A percentile compares a stretch with the other conserved stretches of the same genome.
Evolutionary conservation across 1,140 invertebrate genomes (phyloP).

Genomic region (Delia radicum): DNA sequence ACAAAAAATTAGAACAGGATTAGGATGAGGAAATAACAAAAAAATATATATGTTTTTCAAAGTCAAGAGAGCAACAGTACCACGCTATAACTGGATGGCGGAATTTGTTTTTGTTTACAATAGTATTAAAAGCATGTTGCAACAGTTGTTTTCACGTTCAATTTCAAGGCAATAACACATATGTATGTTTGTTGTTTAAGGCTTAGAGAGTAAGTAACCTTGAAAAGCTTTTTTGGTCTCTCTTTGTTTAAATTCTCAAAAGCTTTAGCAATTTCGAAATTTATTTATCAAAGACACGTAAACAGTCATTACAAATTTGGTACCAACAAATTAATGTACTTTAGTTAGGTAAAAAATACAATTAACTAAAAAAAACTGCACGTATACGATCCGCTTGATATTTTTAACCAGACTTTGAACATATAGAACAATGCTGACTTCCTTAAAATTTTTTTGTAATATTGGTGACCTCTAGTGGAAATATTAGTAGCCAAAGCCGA

Average conservation of each 20-base stretch:
- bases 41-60: neutral
- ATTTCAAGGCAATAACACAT: neutral
- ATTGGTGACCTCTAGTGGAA: too few species aligned
- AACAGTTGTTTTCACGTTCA: slow-evolving; percentile 3
- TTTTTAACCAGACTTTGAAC: too few species aligned
- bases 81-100: neutral
- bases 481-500: too few species aligned
- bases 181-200: neutral
- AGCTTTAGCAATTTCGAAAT: neutral
- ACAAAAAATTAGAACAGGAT: neutral
- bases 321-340: too few species aligned
- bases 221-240: neutral
- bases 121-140: neutral
- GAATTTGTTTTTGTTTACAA: neutral
- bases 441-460: too few species aligned
- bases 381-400: too few species aligned
- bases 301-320: too few species aligned
- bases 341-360: too few species aligned
- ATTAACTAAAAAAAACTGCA: too few species aligned
- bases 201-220: neutral
- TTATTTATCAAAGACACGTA: too few species aligned
- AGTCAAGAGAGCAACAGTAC: neutral
- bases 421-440: too few species aligned
- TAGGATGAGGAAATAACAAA: neutral
- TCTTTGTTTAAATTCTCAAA: neutral